These are phyloP conservation scores for Eremophila alpestris DNA, from an alignment of 2,797 vertebrate species.

Conservation along the genomic window DNA sequence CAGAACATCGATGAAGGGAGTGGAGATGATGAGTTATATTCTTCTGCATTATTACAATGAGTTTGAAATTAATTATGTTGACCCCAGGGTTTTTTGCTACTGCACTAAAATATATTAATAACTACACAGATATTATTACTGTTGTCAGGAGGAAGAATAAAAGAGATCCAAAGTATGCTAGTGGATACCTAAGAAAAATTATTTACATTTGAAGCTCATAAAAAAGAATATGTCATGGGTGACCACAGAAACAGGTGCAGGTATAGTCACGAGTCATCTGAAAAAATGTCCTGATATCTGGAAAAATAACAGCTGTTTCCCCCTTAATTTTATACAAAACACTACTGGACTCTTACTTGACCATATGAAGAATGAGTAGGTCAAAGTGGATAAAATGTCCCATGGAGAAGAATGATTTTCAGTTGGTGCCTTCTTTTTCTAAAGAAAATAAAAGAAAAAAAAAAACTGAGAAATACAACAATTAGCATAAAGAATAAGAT, in stretches of 20 bases:
- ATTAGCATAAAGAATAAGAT: neutral
- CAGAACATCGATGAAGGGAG: neutral
- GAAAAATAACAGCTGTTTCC: neutral
- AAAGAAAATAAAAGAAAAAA: neutral
- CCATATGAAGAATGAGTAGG: neutral
- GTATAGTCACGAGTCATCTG: neutral
- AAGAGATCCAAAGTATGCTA: neutral
- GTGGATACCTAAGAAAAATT: neutral
- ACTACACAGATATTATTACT: neutral
- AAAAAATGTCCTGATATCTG: neutral
- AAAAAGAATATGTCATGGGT: neutral
- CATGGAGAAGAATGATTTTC: neutral
- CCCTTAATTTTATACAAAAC: neutral
- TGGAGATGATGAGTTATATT: rapidly evolving
- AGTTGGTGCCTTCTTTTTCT: neutral
- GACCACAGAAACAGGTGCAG: neutral
- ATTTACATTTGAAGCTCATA: neutral
- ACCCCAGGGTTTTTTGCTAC: neutral
- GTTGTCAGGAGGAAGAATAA: neutral
- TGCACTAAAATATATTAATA: neutral
- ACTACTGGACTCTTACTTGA: neutral
- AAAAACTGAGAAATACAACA: neutral
- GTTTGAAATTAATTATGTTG: neutral
- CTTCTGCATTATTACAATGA: neutral
- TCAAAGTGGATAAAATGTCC: neutral